phyloP scores from a whole-genome alignment of 2,113 vertebrate genomes.

The Seriola rivoliana region DNA sequence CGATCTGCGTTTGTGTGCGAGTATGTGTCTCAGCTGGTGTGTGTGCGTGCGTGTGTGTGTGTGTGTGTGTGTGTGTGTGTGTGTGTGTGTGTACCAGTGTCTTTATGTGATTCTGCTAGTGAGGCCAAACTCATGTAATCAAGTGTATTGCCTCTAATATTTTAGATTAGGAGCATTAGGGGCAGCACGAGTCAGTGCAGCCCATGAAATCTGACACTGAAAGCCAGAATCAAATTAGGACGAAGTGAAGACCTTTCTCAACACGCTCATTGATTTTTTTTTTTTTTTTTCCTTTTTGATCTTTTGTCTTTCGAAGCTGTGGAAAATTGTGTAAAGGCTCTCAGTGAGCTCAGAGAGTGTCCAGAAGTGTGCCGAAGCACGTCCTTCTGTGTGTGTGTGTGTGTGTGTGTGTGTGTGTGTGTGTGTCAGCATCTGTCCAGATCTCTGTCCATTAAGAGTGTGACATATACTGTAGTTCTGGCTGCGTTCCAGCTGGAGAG shows the following conservation, averaged over 20 bases:
- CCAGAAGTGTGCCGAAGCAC: slow-evolving; percentile 29
- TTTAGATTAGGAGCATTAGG: slow-evolving; percentile 47
- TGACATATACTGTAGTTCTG: slow-evolving; percentile 64
- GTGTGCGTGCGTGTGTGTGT: slow-evolving; percentile 26
- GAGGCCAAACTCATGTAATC: slow-evolving; percentile 68
- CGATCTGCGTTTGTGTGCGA: slow-evolving; percentile 54
- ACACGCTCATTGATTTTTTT: slow-evolving; percentile 35
- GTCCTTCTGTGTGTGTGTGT: slow-evolving; percentile 16
- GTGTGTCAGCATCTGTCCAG: slow-evolving; percentile 7
- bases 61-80: slow-evolving; percentile 40
- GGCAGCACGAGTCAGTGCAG: slow-evolving; percentile 26
- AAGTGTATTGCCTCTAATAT: slow-evolving; percentile 63
- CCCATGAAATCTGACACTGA: slow-evolving; percentile 55
- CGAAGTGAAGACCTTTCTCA: slow-evolving; percentile 35
- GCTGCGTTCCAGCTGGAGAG: slow-evolving; percentile 57
- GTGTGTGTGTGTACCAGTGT: slow-evolving; percentile 23
- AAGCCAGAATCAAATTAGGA: slow-evolving; percentile 35
- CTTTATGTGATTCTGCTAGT: slow-evolving; percentile 46
- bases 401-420: slow-evolving; percentile 21
- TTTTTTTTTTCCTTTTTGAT: slow-evolving; percentile 13
- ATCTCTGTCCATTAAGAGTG: slow-evolving; percentile 43
- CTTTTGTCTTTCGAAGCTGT: slow-evolving; percentile 39
- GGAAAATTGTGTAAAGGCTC: slow-evolving; percentile 41
- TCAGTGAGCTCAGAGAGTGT: slow-evolving; percentile 38
- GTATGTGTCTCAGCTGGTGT: slow-evolving; percentile 49